phyloP scores from a whole-genome alignment of 2,113 vertebrate species.

The Pluvianellus socialis region DNA sequence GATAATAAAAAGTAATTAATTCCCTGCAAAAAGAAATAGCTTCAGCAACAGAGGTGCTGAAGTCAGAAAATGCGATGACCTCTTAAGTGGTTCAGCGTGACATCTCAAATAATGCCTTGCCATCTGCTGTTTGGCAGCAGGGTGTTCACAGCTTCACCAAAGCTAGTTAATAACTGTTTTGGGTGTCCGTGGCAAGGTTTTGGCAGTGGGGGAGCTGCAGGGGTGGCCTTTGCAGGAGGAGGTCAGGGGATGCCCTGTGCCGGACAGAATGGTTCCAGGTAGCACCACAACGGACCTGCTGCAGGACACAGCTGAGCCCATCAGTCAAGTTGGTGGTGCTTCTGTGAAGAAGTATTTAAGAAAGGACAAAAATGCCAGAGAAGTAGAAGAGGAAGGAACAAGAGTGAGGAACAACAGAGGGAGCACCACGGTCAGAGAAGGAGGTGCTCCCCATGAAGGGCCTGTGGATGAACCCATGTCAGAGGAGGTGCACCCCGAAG shows the following conservation, averaged over 20 bases:
- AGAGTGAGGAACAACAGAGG: not conserved
- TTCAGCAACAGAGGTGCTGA: not conserved
- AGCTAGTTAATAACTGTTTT: not conserved
- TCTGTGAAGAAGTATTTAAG: not conserved
- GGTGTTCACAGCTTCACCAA: not conserved
- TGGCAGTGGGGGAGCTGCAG: not conserved
- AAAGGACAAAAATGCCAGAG: not conserved
- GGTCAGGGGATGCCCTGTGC: not conserved
- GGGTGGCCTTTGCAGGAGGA: not conserved
- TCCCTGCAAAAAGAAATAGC: not conserved
- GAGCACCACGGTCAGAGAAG: not conserved
- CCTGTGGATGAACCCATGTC: not conserved
- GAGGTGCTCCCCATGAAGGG: not conserved
- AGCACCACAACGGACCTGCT: accelerated
- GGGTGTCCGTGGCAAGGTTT: not conserved
- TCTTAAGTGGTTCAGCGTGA: not conserved
- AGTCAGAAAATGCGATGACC: not conserved
- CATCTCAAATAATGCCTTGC: not conserved
- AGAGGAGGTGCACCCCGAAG: not conserved
- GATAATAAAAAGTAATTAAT: not conserved
- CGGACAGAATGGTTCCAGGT: not conserved
- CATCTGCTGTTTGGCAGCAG: not conserved
- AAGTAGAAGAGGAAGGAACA: not conserved
- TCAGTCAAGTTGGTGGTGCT: no score
- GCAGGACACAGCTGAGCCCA: not conserved